Percentiles rank a stretch among this genome's conserved stretches.
These are phyloP conservation scores for Alexandromys oeconomus DNA, from an alignment of 2,797 vertebrate genomes.

Conservation along the genomic window DNA sequence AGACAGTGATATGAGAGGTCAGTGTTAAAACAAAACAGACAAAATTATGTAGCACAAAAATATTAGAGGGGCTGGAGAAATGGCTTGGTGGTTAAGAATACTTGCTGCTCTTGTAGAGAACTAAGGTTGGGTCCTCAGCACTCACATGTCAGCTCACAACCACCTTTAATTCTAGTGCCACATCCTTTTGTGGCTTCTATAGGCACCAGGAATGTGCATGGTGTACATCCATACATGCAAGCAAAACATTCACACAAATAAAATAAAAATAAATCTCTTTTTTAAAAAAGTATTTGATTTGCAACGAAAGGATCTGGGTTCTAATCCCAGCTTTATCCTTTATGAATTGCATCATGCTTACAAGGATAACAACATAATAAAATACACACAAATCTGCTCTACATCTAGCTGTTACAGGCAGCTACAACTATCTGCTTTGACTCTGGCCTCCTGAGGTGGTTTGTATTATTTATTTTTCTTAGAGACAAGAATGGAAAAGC, in stretches of 20 bases:
- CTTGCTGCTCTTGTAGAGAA: neutral
- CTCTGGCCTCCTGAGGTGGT: conserved; percentile 43
- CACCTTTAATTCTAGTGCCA: neutral
- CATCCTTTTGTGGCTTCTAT: neutral
- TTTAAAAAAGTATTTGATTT: neutral
- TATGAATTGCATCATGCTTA: neutral
- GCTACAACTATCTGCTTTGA: neutral
- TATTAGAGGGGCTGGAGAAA: neutral
- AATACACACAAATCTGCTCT: neutral
- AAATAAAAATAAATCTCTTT: neutral
- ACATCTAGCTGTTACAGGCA: neutral
- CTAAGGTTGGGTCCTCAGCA: neutral
- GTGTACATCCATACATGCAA: neutral
- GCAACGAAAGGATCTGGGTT: conserved; percentile 6
- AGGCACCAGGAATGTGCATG: neutral
- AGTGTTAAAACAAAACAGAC: conserved; percentile 41
- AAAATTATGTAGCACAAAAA: conserved; percentile 17
- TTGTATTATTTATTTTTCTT: conserved; percentile 42
- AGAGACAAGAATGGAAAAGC: neutral
- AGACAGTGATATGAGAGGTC: conserved; percentile 32
- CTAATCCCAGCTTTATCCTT: conserved; percentile 43
- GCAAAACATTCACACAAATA: neutral
- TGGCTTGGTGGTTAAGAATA: neutral
- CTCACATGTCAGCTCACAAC: neutral
- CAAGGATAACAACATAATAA: neutral